Base-by-base conservation (phyloP, 2,113 vertebrate genomes). In the Hypanus sabinus region DNA sequence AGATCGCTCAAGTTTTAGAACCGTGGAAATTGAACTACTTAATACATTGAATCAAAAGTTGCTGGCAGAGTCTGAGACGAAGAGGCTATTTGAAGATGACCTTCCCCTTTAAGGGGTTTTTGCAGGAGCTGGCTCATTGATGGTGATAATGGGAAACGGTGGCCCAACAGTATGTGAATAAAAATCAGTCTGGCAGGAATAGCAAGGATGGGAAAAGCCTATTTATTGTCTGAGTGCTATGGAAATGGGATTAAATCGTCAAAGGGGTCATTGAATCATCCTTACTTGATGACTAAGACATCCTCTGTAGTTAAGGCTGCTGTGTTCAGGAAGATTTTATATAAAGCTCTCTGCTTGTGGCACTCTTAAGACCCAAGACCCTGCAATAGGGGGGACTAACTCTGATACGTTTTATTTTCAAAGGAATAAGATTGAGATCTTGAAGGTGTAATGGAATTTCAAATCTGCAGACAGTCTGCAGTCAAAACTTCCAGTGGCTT, bases 241-340 rank as follows among this genome's bases (percentile, higher is more conserved):
- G 68, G 68, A 93, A 71, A 93, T 73, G n/a, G 68, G 33, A 46
- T 93, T 73, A 93, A 93, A 73, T 73, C 68, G 73, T 93, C 91
- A 73, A 93, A 93, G 36, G 68, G 38, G 46, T 93, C 70, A 73
- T 8, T 73, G 65, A 73, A 46, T 73, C 70, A 73, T 93, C 24
- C 88, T 75, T 46, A 14, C 91, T 93, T 73, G 70, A 7, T 90
- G 85, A 90, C 27, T 1, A 57, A 90, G 60, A 55, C 38, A 55
- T 73, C 22, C 70, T 55, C 20, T 73, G 91, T 6, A 38, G 11
- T 73, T 93, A 27, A 30, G 10, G 24, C 70, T 73, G 33, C 36
- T 55, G 68, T 24, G 38, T 90, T 73, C 36, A 55, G 5, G 33
- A 4, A 22, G 38, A 55, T 55, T 71, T 93, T 46, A 27, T 73